phyloP scores from a whole-genome alignment of 1,140 invertebrate species.

The Drosophila quadrilineata region DNA sequence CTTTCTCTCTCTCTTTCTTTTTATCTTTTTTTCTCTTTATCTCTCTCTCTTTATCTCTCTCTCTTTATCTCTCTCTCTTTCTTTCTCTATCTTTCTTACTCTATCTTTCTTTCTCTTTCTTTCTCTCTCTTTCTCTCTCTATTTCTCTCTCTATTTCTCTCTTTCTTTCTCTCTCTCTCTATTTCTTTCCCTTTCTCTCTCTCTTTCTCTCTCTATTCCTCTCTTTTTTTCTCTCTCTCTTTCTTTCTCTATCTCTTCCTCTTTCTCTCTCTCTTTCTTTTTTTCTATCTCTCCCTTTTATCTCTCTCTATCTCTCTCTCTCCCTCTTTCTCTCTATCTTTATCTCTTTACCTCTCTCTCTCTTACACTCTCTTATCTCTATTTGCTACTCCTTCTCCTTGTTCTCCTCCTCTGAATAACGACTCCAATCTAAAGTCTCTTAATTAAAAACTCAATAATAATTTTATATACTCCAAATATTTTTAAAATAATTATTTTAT shows the following conservation, averaged over 20 bases:
- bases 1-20: not conserved
- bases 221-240: not conserved
- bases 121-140: not conserved
- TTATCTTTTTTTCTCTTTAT: not conserved
- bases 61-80: not conserved
- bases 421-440: too few relatives aligned
- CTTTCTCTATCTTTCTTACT: not conserved
- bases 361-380: too few relatives aligned
- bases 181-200: not conserved
- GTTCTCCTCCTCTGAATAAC: too few relatives aligned
- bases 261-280: not conserved
- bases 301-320: too few relatives aligned
- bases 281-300: not conserved
- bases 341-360: too few relatives aligned
- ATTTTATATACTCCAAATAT: too few relatives aligned
- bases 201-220: not conserved
- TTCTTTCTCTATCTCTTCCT: too few relatives aligned
- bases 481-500: too few relatives aligned
- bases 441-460: too few relatives aligned
- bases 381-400: too few relatives aligned
- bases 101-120: not conserved
- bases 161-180: not conserved
- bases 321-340: too few relatives aligned
- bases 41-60: not conserved
- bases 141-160: not conserved